Base-by-base conservation (phyloP, 1,140 invertebrate species). In the Euschistus heros region DNA sequence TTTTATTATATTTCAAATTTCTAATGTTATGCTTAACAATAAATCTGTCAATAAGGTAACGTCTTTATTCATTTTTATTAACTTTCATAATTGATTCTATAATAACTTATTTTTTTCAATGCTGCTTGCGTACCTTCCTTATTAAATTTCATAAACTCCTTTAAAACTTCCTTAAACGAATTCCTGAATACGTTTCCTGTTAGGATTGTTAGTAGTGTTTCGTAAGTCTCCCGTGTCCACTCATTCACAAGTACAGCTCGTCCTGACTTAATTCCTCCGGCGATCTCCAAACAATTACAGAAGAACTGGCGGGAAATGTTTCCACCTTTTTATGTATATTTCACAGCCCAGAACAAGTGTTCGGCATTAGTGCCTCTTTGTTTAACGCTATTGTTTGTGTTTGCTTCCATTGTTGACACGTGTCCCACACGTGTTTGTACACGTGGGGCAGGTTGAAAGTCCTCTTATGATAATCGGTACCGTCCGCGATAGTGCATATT, bases 381-480 rank as follows among this genome's bases (percentile, higher is more conserved):
- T 57, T 57, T 57, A 14, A 20, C 24, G n/a, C 18, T 26, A 57
- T 57, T 57, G 54, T 57, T 57, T 57, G 54, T 57, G 54, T 57
- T 57, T 57, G 54, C 54, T 26, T 27, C 54, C 24, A 24, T 57
- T 57, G 54, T 57, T 57, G 24, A 57, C 54, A 57, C 54, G 54
- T 57, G 54, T 57, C 24, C 24, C 15, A 57, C 24, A 57, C 18
- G 54, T 57, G 54, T 57, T 57, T 57, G 54, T 26, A 22, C 54
- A 57, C 54, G 54, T 57, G 54, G 54, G 54, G n/a, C 2, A 57
- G 24, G 54, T 57, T 57, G 54, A 57, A 57, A 57, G 54, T 57
- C 54, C 54, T 57, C 8, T 0, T 37, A 37, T 37, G 10, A 37
- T 37, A 37, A 13, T 37, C 5, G 6, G 33, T 10, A 37, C 33